Base-by-base conservation (phyloP, 2,888 invertebrate species). In the Augiades crinisus region DNA sequence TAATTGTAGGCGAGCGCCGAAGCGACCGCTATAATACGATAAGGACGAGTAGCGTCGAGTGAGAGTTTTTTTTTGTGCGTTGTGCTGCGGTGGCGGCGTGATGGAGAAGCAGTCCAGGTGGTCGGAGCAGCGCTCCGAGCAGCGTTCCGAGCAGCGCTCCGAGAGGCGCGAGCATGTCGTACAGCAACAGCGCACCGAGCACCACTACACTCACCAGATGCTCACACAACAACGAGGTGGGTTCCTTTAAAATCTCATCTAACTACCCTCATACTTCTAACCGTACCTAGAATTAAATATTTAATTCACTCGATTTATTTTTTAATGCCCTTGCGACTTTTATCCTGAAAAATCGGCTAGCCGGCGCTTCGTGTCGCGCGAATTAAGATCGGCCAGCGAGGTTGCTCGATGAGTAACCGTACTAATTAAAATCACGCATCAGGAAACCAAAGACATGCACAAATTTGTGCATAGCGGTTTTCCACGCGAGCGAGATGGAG, bases 161-260 rank as follows among this genome's bases (percentile, higher is more conserved):
- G 80, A 81, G 70, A 77, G 76, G 67, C 72, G 65, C 57, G 64
- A 65, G 60, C 65, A 65, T 47, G 57, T 69, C 59, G 65, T 77
- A 60, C 75, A 88, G 78, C 87, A 84, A 72, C 73, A 81, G 73
- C 81, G 83, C 78, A 94, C 94, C 67, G 95, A 95, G 90, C 94
- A 94, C 82, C 94, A 94, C 81, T 93, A 94, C 87, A 94, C 94
- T 67, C 91, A 94, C 75, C 95, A 95, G 88, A 91, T 94, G 90
- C 94, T 94, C 88, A 87, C 91, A 68, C 93, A 93, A 82, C 94
- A 94, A 89, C 92, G 93, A 94, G 94, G 94, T 93, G 81, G 90
- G 92, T 90, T 24, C 40, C 36, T n/a, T 10, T 21, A 10, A 13
- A 22, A 16, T 36, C 22, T 33, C 12, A 36, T 44, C 57, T 38